A percentile compares a stretch with the other conserved stretches of the same genome.
phyloP scores from a whole-genome alignment of 2,797 vertebrate species.

The Atherinosoma microstoma region DNA sequence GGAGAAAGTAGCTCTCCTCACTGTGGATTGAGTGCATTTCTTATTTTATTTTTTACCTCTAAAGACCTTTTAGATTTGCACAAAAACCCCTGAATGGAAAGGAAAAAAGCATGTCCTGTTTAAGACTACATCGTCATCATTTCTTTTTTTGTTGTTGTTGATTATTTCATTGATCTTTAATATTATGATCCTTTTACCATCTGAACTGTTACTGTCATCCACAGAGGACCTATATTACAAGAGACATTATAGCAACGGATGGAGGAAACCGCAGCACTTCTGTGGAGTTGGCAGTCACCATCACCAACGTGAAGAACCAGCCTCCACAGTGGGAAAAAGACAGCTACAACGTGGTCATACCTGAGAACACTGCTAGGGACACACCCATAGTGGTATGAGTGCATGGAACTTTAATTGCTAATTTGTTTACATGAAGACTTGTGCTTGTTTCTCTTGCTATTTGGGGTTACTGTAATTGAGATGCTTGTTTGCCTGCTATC shows the following conservation, averaged over 20 bases:
- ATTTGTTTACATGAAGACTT: not conserved
- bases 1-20: too few relatives aligned
- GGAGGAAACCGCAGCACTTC: conserved; percentile 89
- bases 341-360: conserved; percentile 87
- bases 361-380: conserved; percentile 87
- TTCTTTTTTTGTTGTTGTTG: not conserved
- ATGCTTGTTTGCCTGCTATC: conserved; percentile 27
- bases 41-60: too few relatives aligned
- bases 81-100: too few relatives aligned
- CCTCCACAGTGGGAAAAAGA: conserved; percentile 90
- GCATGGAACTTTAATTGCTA: conserved; percentile 5
- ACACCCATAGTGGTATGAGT: conserved; percentile 80
- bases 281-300: conserved; percentile 87
- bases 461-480: conserved; percentile 20
- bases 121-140: too few relatives aligned
- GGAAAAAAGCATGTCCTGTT: too few relatives aligned
- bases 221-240: conserved; percentile 87
- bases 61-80: too few relatives aligned
- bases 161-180: not conserved
- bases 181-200: not conserved
- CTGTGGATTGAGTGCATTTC: too few relatives aligned
- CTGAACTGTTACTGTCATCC: conserved; percentile 11
- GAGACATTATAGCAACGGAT: conserved; percentile 86
- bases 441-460: not conserved
- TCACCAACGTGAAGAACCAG: conserved; percentile 89